phyloP scores from a whole-genome alignment of 2,113 vertebrate species.

The Albula glossodonta region DNA sequence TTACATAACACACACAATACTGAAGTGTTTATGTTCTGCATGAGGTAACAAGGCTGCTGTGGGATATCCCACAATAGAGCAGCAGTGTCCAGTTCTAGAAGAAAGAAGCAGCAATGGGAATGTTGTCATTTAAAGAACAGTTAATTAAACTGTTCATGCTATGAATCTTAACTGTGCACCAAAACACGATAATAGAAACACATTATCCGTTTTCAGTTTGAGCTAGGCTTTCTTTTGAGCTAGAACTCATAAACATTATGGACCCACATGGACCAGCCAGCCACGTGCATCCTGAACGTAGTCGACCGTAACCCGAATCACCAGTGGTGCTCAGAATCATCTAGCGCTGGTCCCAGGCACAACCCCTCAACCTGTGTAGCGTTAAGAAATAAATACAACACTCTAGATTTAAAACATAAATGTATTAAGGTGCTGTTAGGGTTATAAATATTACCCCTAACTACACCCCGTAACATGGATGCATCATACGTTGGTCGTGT shows the following conservation, averaged over 20 bases:
- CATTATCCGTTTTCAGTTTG: not conserved
- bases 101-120: not conserved
- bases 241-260: not conserved
- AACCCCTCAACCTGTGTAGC: slow-evolving; percentile 61
- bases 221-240: not conserved
- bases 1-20: too few species aligned
- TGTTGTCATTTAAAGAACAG: not conserved
- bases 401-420: slow-evolving; percentile 41
- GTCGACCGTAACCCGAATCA: not conserved
- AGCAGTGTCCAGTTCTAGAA: not conserved
- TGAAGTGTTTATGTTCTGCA: not conserved
- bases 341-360: slow-evolving; percentile 54
- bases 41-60: not conserved
- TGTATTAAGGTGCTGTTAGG: slow-evolving; percentile 66
- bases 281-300: not conserved
- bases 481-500: slow-evolving; percentile 54
- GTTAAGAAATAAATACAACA: slow-evolving; percentile 49
- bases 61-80: not conserved
- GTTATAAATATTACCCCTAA: slow-evolving; percentile 47
- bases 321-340: not conserved
- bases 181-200: not conserved
- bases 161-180: not conserved
- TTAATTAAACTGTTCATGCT: not conserved
- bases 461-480: slow-evolving; percentile 72
- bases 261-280: not conserved